Base-by-base conservation (phyloP, 2,113 vertebrate genomes). In the Pterocles orientalis region DNA sequence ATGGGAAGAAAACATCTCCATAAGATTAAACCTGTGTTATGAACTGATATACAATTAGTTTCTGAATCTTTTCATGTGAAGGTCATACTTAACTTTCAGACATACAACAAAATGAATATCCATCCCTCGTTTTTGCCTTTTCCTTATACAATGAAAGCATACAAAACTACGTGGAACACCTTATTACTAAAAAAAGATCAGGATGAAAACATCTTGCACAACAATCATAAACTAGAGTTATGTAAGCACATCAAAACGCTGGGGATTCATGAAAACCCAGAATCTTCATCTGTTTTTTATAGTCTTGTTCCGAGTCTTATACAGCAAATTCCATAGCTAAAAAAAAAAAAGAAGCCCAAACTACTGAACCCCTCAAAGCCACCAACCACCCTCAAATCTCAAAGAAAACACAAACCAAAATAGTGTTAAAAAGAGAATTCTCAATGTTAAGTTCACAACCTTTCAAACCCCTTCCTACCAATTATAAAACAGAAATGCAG, bases 51-150 rank as follows among this genome's bases (percentile, higher is more conserved):
- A 80, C 41, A 62, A 36, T 10, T 48, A 78, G 25, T 71, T 88
- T 71, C 28, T 17, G 16, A 77, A 60, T 51, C 20, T 91, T 71
- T 90, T 73, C 28, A 69, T 33, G 61, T 50, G 77, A 72, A 65
- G 36, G 20, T 45, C 14, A 5, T 9, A 50, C 10, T 64, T 71
- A 24, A 51, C 10, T 78, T 82, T 39, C 60, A 91, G 47, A 87
- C 5, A 21, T 23, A 43, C 5, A 81, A 54, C 28, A 43, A 83
- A 61, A 76, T 19, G 7, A 70, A 58, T 14, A 87, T 6, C 4
- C 9, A 54, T 18, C 33, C 12, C n/a, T 60, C 0, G 0, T 29
- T 76, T 33, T 36, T 17, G 15, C 12, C 23, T 10, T 51, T 75
- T 84, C 53, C n/a, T 91, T 69, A 51, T 9, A 79, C 6, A 43